phyloP scores from a whole-genome alignment of 2,888 invertebrate genomes.

The Mythimna ferrago region DNA sequence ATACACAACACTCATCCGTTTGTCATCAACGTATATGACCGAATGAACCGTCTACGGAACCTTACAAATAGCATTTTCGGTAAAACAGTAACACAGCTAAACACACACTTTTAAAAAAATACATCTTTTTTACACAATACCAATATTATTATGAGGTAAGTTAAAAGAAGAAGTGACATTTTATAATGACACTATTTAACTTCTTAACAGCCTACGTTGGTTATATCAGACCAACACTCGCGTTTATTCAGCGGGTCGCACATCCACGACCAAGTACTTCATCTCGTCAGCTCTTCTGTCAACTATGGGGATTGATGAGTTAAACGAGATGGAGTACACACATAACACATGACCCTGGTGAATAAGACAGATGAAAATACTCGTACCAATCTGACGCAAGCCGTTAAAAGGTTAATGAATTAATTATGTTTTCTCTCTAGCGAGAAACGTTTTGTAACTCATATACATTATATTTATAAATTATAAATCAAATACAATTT shows the following conservation, averaged over 20 bases:
- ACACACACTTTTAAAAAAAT: conserved; percentile 39
- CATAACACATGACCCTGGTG: no score
- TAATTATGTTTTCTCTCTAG: conserved; percentile 6
- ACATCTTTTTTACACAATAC: conserved; percentile 28
- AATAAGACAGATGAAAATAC: no score
- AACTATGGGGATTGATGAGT: no score
- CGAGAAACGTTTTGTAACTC: conserved; percentile 3
- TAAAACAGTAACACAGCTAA: conserved; percentile 32
- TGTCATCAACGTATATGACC: no score
- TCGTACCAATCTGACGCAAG: no score
- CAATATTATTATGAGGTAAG: conserved; percentile 31
- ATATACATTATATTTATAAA: neutral
- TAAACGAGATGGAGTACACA: no score
- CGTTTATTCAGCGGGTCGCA: no score
- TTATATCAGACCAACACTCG: no score
- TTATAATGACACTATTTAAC: neutral
- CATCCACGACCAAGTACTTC: no score
- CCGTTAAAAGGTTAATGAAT: neutral
- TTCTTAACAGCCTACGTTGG: no score
- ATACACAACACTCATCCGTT: conserved; percentile 7
- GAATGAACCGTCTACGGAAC: conserved; percentile 1
- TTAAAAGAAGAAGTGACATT: conserved; percentile 16
- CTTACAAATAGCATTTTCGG: conserved; percentile 13
- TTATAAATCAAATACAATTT: conserved; percentile 48
- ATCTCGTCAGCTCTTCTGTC: no score